phyloP scores from a whole-genome alignment of 2,113 vertebrate species.

The Rhinopomastus cyanomelas region DNA sequence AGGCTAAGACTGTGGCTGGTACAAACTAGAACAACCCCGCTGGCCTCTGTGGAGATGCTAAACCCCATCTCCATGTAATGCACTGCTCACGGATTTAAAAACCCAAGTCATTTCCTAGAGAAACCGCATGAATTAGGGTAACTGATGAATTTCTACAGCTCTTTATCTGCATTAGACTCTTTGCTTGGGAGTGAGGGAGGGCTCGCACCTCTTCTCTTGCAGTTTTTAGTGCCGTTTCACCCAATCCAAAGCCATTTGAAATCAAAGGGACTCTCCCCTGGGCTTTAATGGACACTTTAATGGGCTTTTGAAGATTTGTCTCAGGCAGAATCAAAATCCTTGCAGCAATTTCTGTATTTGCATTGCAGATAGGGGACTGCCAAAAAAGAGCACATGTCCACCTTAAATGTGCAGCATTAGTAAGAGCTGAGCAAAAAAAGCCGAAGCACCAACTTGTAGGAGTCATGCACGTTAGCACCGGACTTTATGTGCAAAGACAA shows the following conservation, averaged over 20 bases:
- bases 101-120: neutral
- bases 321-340: neutral
- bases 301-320: neutral
- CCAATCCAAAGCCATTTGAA: neutral
- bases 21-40: neutral
- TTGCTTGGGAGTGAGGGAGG: neutral
- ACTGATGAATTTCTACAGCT: neutral
- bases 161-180: neutral
- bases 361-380: neutral
- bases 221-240: neutral
- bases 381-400: neutral
- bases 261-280: neutral
- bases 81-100: neutral
- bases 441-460: neutral
- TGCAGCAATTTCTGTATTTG: neutral
- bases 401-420: neutral
- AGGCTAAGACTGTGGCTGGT: neutral
- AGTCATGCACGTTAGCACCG: conserved; percentile 25
- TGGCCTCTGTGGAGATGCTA: neutral
- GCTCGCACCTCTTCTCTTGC: neutral
- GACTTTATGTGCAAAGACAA: conserved; percentile 47
- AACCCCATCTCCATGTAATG: neutral
- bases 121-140: neutral
- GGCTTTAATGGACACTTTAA: neutral
- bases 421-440: neutral